phyloP scores from a whole-genome alignment of 1,140 invertebrate genomes.

The Trichonephila clavipes region DNA sequence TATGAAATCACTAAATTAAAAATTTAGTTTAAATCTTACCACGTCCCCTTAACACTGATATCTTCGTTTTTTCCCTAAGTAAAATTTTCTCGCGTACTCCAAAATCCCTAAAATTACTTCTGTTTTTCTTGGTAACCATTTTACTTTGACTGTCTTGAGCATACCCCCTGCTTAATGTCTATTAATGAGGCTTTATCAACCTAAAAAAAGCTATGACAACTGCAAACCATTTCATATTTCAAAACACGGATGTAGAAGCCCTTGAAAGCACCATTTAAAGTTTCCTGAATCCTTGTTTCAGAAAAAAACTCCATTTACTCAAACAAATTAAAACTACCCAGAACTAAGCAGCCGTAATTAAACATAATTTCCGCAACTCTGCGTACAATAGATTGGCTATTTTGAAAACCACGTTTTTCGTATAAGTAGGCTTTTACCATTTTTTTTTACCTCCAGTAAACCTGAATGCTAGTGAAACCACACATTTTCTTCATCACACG shows the following conservation, averaged over 20 bases:
- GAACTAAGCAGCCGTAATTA: conserved; percentile 36
- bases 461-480: conserved; percentile 6
- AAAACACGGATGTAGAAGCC: conserved; percentile 26
- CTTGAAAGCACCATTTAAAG: neutral
- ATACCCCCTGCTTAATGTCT: neutral
- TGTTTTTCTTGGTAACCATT: neutral
- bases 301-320: conserved; percentile 34
- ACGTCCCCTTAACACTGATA: too few relatives aligned
- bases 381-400: conserved; percentile 23
- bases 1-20: too few relatives aligned
- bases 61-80: neutral
- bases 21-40: too few relatives aligned
- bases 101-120: neutral
- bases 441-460: neutral
- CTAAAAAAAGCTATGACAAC: conserved; percentile 7
- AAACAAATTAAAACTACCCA: conserved; percentile 45
- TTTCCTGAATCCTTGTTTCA: neutral
- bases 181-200: neutral
- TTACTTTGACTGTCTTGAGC: neutral
- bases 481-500: conserved; percentile 43
- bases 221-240: conserved; percentile 20
- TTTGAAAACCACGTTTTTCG: conserved; percentile 22
- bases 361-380: conserved; percentile 30
- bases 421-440: neutral
- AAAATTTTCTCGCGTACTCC: neutral